These are phyloP conservation scores for Limnephilus rhombicus DNA, from an alignment of 2,888 invertebrate genomes.

Conservation along the genomic window DNA sequence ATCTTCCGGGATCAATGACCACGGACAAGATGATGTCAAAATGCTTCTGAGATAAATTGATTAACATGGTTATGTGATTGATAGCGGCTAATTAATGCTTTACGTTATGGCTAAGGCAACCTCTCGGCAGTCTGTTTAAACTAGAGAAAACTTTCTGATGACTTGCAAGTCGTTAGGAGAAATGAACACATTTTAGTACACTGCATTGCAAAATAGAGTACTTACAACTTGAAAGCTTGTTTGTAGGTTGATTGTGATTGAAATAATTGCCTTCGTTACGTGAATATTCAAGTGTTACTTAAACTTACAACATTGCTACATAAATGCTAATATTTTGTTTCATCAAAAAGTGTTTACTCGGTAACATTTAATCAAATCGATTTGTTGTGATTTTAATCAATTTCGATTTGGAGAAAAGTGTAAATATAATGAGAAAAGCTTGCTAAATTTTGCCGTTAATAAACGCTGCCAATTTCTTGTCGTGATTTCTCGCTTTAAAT, in stretches of 20 bases:
- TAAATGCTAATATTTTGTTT: neutral
- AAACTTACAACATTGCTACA: neutral
- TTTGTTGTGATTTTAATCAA: neutral
- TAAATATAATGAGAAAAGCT: neutral
- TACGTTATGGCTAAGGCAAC: neutral
- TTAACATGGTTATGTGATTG: conserved; percentile 26
- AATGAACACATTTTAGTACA: neutral
- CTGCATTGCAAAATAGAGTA: neutral
- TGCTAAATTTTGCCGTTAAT: neutral
- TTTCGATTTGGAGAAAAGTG: neutral
- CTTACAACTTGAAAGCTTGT: neutral
- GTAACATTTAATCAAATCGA: neutral
- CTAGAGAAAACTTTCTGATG: conserved; percentile 19
- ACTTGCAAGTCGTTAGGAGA: neutral
- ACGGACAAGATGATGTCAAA: neutral
- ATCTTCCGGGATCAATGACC: conserved; percentile 30
- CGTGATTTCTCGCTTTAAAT: neutral
- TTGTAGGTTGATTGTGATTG: neutral
- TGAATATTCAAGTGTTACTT: neutral
- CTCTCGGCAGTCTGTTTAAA: neutral
- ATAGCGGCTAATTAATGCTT: conserved; percentile 14
- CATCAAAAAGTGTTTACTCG: neutral
- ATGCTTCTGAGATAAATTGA: conserved; percentile 9
- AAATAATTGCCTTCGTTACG: neutral
- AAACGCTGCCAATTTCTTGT: neutral